Evolutionary conservation across 2,113 vertebrate species (phyloP), one percentile per base, ranked within the genome.

Genomic region (Phaethornis superciliosus): DNA sequence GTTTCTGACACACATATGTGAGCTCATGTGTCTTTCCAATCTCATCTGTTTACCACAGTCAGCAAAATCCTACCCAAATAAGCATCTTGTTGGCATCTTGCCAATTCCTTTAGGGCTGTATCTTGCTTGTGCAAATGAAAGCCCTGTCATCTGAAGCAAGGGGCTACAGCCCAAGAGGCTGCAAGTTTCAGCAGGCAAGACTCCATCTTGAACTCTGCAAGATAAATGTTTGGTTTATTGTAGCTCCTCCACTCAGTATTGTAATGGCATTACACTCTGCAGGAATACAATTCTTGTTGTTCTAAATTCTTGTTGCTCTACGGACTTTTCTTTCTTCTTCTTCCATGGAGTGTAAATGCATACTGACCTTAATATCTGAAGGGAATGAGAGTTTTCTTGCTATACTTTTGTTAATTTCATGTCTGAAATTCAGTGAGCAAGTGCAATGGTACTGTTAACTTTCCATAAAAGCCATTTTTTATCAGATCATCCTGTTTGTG

Each of bases 171-270:
- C 55, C 51, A 84, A 76, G 32, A 89, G 24, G 22, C 49, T 93
- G 74, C 93, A 91, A 62, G 93, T 92, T 89, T 59, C 91, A 87
- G 89, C 94, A 93, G 58, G 93, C 54, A 80, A 17, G 5, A 10
- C 28, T 87, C n/a, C 26, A 44, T 84, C 44, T 64, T 52, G 52
- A 30, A 47, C 54, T 93, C 49, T 32, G 17, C 4, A 84, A 37
- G 58, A 63, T 0, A 72, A 28, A 11, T 24, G 15, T 7, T 47
- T 67, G 21, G 27, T 84, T 60, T 44, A 44, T 49, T 46, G 27
- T 44, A 74, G 30, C 24, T 81, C 8, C 28, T 84, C 40, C 51
- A 60, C 19, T 52, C 21, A 32, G 24, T 13, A 9, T 33, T 40
- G 11, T 51, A 69, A 64, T 15, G 22, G 49, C 19, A 44, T 64